These are phyloP conservation scores for Dione juno DNA, from an alignment of 2,888 invertebrate genomes.

Conservation along the genomic window DNA sequence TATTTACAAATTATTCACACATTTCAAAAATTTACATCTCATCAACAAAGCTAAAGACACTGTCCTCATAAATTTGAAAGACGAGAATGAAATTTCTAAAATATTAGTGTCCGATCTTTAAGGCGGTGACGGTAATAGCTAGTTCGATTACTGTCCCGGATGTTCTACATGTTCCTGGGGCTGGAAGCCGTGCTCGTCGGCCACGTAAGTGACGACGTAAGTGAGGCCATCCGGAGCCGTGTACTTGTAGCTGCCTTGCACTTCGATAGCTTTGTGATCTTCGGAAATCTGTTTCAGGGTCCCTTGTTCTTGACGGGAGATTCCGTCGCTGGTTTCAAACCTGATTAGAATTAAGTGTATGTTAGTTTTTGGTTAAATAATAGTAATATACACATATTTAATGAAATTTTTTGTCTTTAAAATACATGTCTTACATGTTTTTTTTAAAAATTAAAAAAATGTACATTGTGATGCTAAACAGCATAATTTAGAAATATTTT, in stretches of 20 bases:
- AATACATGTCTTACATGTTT: no score
- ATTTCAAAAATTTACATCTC: slow-evolving; percentile 25
- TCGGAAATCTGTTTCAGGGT: slow-evolving; percentile 79
- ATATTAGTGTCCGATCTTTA: not conserved
- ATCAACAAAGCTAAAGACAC: not conserved
- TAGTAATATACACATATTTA: no score
- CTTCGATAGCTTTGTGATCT: slow-evolving; percentile 77
- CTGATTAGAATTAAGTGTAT: slow-evolving; percentile 48
- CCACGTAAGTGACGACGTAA: slow-evolving; percentile 81
- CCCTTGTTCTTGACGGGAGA: slow-evolving; percentile 79
- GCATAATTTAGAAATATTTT: no score
- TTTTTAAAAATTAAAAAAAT: no score
- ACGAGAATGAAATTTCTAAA: not conserved
- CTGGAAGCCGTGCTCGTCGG: slow-evolving; percentile 85
- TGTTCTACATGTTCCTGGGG: slow-evolving; percentile 73
- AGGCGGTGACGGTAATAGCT: not conserved
- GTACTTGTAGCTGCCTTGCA: slow-evolving; percentile 81
- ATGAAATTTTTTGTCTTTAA: no score
- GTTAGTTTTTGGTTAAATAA: not conserved
- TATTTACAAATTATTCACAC: slow-evolving; percentile 23
- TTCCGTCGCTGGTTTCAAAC: slow-evolving; percentile 81
- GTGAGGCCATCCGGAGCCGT: slow-evolving; percentile 79
- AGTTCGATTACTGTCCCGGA: slow-evolving; percentile 49
- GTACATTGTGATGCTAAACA: no score
- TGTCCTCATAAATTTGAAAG: not conserved